Base-by-base conservation (phyloP, 2,797 vertebrate species). In the Furcifer pardalis region DNA sequence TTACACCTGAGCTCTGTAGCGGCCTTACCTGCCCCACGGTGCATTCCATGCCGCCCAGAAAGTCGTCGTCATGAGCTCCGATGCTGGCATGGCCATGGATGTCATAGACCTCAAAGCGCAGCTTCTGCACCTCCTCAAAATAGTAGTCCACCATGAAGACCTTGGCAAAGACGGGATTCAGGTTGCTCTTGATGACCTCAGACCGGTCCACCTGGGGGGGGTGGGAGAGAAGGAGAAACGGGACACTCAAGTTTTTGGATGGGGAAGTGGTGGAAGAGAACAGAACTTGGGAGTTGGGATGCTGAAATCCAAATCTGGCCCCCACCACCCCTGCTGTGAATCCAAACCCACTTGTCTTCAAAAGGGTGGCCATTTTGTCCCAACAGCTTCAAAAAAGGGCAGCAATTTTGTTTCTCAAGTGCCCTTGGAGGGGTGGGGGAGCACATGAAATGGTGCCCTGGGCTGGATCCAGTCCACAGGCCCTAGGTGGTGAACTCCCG, bases 111-210 rank as follows among this genome's bases (percentile, higher is more conserved):
- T 99, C 98, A 0, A 99, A 99, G 0, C 98, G 97, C 89, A 99
- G 96, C 93, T 97, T 98, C 96, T 99, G 98, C 23, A 98, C 98
- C 92, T 99, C 98, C 94, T 99, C 98, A 0, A 99, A 99, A 92
- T 97, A 99, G 92, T 98, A 99, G 90, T 99, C 98, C 56, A 98
- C 90, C 0, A 96, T 97, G 93, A 99, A 98, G 91, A 98, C 97
- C 93, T 98, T 99, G 92, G 97, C 97, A 5, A 99, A 99, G 84
- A 98, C 96, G 0, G 98, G 98, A 91, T 99, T 97, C 92, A 99
- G 95, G 94, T 98, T 98, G 96, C 98, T 99, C 94, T 97, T 97
- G 94, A 99, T 99, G 77, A 99, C 98, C 91, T 99, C 98, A 0
- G 98, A 97, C 87, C 98, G 96, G 94, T 98, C 98, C 94, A 98